Evolutionary conservation across 1,140 invertebrate species (phyloP).

Genomic region (Patella vulgata): DNA sequence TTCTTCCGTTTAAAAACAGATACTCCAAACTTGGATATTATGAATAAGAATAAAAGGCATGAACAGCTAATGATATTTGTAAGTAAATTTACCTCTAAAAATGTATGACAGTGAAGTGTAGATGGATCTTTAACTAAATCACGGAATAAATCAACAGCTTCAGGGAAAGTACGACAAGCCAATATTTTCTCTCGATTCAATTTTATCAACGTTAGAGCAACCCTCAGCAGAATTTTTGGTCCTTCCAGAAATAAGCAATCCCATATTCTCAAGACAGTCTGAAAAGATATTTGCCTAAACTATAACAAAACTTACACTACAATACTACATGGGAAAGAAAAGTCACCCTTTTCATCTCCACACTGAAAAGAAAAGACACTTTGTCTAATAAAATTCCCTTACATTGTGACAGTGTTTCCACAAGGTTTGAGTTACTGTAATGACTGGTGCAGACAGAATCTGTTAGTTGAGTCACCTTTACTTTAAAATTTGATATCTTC

Average conservation of each 20-base stretch:
- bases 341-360: neutral
- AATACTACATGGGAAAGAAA: neutral
- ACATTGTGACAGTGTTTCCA: too few species aligned
- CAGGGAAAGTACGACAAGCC: slow-evolving; percentile 78
- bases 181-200: slow-evolving; percentile 77
- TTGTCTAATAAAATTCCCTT: too few species aligned
- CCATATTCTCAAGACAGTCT: slow-evolving; percentile 91
- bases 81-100: slow-evolving; percentile 83
- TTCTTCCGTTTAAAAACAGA: too few species aligned
- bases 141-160: slow-evolving; percentile 81
- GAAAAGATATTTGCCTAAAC: slow-evolving; percentile 19
- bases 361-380: too few species aligned
- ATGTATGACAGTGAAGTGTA: slow-evolving; percentile 82
- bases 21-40: too few species aligned
- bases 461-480: too few species aligned
- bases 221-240: slow-evolving; percentile 85
- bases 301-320: neutral
- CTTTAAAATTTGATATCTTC: too few species aligned
- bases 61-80: too few species aligned
- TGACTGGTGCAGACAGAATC: too few species aligned
- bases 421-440: too few species aligned
- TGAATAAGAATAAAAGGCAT: too few species aligned
- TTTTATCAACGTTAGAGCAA: slow-evolving; percentile 85
- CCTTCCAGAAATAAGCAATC: slow-evolving; percentile 96
- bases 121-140: slow-evolving; percentile 78